Evolutionary conservation across 2,888 invertebrate genomes (phyloP), one percentile per base, ranked within the genome.

Genomic region (Gasteruption jaculator): DNA sequence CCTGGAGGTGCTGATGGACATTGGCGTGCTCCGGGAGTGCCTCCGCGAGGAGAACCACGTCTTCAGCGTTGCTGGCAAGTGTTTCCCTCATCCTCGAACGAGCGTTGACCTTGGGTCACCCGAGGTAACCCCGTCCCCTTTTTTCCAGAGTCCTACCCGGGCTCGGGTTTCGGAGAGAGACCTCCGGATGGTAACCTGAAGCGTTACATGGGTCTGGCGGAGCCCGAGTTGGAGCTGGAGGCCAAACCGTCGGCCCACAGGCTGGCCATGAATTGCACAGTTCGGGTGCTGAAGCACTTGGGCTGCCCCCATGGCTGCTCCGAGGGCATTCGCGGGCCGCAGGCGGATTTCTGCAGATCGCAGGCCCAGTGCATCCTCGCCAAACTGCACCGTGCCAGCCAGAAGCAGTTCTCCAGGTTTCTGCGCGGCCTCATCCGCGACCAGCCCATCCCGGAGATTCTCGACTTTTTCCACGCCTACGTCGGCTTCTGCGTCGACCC

Each of bases 401-500:
- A 75, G 12, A 74, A 76, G 44, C 76, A 80, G 53, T 88, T 87
- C 66, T 76, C 80, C 19, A 75, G 71, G 36, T 86, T 80, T 62
- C 69, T 87, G 22, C 70, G 83, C 43, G 82, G 86, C 49, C 86
- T 91, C 75, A 83, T 94, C 0, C 82, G 82, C 50, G 80, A 80
- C 2, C 81, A 86, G 19, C 82, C 88, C 0, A 75, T 96, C 20
- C 76, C 83, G 12, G 91, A 93, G 49, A 80, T 94, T 6, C 73
- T 99, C 40, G 96, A 97, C 61, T 89, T 96, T 61, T 83, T 97
- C 47, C 99, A 99, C 68, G 84, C 96, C 1, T 90, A 94, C 56
- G 82, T 95, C 36, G 95, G 95, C 5, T 99, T 92, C 71, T 99
- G 99, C 72, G 82, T 90, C 24, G 95, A 96, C 71, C 92, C 93